Percentiles rank a stretch among this genome's conserved stretches.
Conservation (phyloP, 2,113 vertebrate genomes). For the Speoplatyrhinus poulsoni region DNA sequence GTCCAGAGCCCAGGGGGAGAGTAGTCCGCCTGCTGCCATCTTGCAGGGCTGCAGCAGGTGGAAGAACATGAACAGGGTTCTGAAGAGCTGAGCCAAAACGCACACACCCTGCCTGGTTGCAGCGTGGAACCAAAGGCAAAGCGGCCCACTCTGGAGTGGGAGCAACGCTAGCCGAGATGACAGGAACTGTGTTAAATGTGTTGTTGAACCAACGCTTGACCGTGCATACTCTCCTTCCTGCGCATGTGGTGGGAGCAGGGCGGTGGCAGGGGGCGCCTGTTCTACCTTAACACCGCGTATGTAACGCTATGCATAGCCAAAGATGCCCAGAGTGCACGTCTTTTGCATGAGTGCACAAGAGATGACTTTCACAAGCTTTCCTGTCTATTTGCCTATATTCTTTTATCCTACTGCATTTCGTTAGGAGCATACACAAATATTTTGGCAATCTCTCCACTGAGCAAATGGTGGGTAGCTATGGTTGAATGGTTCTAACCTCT, state of each 20-base stretch:
- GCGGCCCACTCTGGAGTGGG: constrained; percentile 32
- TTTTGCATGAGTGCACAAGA: constrained; percentile 59
- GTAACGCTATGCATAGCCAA: constrained; percentile 62
- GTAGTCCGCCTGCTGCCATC: constrained; percentile 40
- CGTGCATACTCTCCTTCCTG: constrained; percentile 15
- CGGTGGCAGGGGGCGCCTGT: constrained; percentile 40
- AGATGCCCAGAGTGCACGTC: constrained; percentile 52
- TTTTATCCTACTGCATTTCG: neutral
- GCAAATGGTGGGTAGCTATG: constrained; percentile 12
- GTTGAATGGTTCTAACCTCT: constrained; percentile 22
- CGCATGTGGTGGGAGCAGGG: constrained; percentile 63
- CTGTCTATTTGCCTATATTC: constrained; percentile 27
- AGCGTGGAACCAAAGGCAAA: constrained; percentile 64
- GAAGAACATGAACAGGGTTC: constrained; percentile 23
- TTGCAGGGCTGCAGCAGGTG: constrained; percentile 62
- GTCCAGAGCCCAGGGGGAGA: constrained; percentile 18
- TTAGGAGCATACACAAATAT: constrained; percentile 18
- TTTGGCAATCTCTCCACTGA: constrained; percentile 20
- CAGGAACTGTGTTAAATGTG: constrained; percentile 25
- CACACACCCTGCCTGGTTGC: constrained; percentile 66
- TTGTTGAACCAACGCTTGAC: constrained; percentile 16
- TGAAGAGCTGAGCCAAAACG: constrained; percentile 29
- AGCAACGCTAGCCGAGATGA: constrained; percentile 38
- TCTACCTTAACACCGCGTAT: constrained; percentile 45
- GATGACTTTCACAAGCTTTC: constrained; percentile 28